Evolutionary conservation across 2,113 vertebrate species (phyloP).

Genomic region (Poeciliopsis retropinna): DNA sequence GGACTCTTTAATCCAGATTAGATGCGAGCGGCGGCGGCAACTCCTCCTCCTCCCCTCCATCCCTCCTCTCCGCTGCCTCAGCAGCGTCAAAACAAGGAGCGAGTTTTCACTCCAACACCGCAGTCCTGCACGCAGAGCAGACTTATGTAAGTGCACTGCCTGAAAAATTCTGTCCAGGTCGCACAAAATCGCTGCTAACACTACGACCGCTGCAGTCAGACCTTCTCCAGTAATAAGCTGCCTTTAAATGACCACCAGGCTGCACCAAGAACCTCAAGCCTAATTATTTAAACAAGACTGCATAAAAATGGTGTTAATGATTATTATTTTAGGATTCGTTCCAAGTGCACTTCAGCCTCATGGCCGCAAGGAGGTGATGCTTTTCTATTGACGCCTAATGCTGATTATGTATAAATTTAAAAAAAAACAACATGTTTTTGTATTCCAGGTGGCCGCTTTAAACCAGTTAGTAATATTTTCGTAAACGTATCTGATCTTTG

Average conservation of each 20-base stretch:
- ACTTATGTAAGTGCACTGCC: conserved; percentile 55
- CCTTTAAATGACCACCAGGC: neutral
- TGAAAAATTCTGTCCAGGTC: neutral
- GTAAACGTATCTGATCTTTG: too few species aligned
- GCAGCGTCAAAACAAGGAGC: conserved; percentile 40
- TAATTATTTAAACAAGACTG: neutral
- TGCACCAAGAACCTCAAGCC: neutral
- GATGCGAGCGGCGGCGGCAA: conserved; percentile 22
- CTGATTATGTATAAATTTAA: too few species aligned
- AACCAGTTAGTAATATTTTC: too few species aligned
- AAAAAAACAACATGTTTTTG: too few species aligned
- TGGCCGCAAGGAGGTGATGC: too few species aligned
- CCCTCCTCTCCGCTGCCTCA: conserved; percentile 20
- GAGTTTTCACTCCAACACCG: conserved; percentile 38
- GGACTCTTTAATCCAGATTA: conserved; percentile 75
- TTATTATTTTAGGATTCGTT: too few species aligned
- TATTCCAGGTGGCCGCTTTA: too few species aligned
- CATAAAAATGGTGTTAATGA: neutral
- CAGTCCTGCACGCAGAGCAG: conserved; percentile 48
- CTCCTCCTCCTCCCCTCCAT: conserved; percentile 27
- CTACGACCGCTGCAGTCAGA: neutral
- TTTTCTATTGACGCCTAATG: too few species aligned
- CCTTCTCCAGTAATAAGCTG: neutral
- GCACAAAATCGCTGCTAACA: neutral
- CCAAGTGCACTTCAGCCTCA: too few species aligned